Evolutionary conservation across 2,888 invertebrate genomes (phyloP).

Genomic region (Spialia ferax): DNA sequence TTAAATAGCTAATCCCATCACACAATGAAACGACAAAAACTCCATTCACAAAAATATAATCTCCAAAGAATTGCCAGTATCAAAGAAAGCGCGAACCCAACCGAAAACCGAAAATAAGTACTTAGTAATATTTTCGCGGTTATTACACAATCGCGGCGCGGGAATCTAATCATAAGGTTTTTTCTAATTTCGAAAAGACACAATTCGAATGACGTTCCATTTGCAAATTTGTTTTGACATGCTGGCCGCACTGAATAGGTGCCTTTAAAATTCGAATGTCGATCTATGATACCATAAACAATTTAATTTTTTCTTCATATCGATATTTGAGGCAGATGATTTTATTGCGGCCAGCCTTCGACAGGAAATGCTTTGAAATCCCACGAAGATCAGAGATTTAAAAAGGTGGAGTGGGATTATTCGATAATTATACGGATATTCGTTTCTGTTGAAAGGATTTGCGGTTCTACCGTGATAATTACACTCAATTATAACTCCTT

Average conservation of each 20-base stretch:
- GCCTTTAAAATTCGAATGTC: slow-evolving; percentile 51
- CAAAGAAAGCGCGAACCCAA: slow-evolving; percentile 60
- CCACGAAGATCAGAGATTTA: slow-evolving; percentile 77
- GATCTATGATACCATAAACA: slow-evolving; percentile 77
- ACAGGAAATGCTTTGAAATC: slow-evolving; percentile 80
- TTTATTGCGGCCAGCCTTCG: slow-evolving; percentile 67
- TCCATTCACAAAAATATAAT: slow-evolving; percentile 76
- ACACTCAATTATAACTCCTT: slow-evolving; percentile 4
- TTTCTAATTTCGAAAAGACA: slow-evolving; percentile 45
- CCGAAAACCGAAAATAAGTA: slow-evolving; percentile 52
- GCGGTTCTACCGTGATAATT: slow-evolving; percentile 15
- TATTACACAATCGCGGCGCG: slow-evolving; percentile 66
- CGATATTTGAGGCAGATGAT: slow-evolving; percentile 61
- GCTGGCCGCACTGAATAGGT: slow-evolving; percentile 64
- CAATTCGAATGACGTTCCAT: slow-evolving; percentile 50
- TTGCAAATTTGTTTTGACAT: slow-evolving; percentile 76
- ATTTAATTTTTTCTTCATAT: slow-evolving; percentile 64
- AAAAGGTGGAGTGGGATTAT: slow-evolving; percentile 81
- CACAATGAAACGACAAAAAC: slow-evolving; percentile 70
- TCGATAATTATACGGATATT: slow-evolving; percentile 76
- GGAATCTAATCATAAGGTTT: slow-evolving; percentile 54
- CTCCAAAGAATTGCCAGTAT: slow-evolving; percentile 66
- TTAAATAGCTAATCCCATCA: slow-evolving; percentile 67
- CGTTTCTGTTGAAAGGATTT: slow-evolving; percentile 59
- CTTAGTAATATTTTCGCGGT: slow-evolving; percentile 68